Evolutionary conservation across 2,888 invertebrate species (phyloP), one percentile per base, ranked within the genome.

Genomic region (Pandemis heparana): DNA sequence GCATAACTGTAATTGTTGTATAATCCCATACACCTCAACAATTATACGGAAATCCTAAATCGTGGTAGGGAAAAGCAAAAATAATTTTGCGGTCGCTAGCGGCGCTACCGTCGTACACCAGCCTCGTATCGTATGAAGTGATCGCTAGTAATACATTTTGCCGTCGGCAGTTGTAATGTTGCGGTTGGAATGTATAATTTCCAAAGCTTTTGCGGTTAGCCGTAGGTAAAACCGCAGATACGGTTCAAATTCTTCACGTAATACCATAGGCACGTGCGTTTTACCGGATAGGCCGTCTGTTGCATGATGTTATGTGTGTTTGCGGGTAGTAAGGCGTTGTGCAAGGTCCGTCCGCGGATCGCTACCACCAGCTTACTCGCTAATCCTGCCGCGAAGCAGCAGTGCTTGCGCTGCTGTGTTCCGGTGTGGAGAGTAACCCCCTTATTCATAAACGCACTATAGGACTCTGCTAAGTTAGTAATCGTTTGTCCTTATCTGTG

Each of bases 151-250:
- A 14, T n/a, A 5, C n/a, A n/a, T 48, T 48, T 48, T 12, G 5
- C 53, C 53, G 18, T 8, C 14, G 0, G 53, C 53, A 10, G 8
- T 5, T 7, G 5, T 23, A 53, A 53, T 18, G 18, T 53, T 53
- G 53, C 8, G 48, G 38, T 53, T 3, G 23, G 41, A 48, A 61
- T 23, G 18, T 53, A 43, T 53, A 18, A 69, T 70, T 51, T 62
- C 62, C 5, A 1, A 43, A 60, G 23, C 18, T 18, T 61, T 51
- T 51, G 70, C 41, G 70, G 70, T n/a, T 18, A 10, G 62, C 70
- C 70, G 7, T 18, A 53, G 6, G 16, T 4, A 1, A 23, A 6
- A 41, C 62, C 62, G 41, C 70, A 41, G 12, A 23, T 61, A n/a
- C 39, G 53, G 51, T 39, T 43, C 5, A 10, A 12, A 70, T 39